Conservation (phyloP, 2,797 vertebrate species). For the Hypotaenidia okinawae region DNA sequence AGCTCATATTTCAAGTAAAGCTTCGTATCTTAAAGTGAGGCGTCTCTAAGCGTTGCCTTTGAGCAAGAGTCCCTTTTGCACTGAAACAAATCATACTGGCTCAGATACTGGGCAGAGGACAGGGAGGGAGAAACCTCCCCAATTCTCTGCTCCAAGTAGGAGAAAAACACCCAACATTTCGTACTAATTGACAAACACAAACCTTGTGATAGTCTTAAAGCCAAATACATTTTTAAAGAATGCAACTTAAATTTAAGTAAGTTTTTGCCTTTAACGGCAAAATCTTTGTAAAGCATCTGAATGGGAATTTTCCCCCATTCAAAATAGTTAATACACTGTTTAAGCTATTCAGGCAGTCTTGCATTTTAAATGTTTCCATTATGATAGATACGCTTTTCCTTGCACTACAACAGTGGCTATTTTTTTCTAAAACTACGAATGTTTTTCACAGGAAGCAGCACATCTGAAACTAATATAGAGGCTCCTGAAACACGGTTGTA, state of each 20-base stretch:
- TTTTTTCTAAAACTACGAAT: background rate
- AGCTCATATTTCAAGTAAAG: background rate
- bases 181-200: background rate
- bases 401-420: background rate
- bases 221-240: background rate
- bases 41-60: background rate
- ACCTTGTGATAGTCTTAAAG: background rate
- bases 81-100: background rate
- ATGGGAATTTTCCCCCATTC: background rate
- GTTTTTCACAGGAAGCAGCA: conserved; percentile 44
- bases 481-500: background rate
- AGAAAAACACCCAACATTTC: background rate
- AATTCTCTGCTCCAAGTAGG: background rate
- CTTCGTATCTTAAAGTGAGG: background rate
- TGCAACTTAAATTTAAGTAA: background rate
- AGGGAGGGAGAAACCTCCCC: background rate
- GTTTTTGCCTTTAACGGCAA: background rate
- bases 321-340: background rate
- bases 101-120: background rate
- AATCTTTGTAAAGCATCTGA: background rate
- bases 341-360: background rate
- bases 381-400: background rate
- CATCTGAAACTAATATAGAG: conserved; percentile 60
- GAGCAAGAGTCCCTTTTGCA: background rate
- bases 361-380: conserved; percentile 39